A percentile compares a stretch with the other conserved stretches of the same genome.
phyloP scores from a whole-genome alignment of 2,113 vertebrate species.

The Crotalus tigris region DNA sequence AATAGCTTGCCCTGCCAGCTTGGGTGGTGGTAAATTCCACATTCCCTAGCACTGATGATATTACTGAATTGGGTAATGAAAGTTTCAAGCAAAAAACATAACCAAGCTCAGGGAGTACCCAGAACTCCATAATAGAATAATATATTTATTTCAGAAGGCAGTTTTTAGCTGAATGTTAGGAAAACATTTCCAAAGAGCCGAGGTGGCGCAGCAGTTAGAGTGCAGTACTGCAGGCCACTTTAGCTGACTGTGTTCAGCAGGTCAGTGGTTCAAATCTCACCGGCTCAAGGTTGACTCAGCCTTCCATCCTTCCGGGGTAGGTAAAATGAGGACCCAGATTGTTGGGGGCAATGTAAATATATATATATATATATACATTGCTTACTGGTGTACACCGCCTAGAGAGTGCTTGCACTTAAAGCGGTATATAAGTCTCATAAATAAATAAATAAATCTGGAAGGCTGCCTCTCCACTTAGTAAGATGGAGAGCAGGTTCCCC shows the following conservation, averaged over 20 bases:
- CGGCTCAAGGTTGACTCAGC: too few relatives aligned
- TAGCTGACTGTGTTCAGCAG: too few relatives aligned
- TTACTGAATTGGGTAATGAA: neutral
- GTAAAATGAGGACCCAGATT: too few relatives aligned
- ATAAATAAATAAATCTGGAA: neutral
- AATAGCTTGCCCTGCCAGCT: neutral
- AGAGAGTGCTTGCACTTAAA: too few relatives aligned
- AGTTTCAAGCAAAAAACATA: neutral
- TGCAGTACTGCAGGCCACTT: too few relatives aligned
- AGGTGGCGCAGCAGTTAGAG: too few relatives aligned
- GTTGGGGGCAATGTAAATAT: too few relatives aligned
- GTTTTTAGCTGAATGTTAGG: neutral
- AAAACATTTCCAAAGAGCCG: neutral
- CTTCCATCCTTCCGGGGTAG: too few relatives aligned
- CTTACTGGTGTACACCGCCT: too few relatives aligned
- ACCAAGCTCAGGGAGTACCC: neutral
- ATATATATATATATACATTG: too few relatives aligned
- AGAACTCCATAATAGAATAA: neutral
- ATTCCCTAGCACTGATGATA: neutral
- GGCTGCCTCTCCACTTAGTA: neutral
- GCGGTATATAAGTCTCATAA: too few relatives aligned
- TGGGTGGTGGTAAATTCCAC: neutral
- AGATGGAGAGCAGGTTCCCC: neutral
- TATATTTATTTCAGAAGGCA: neutral
- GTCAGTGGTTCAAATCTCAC: too few relatives aligned